These are phyloP conservation scores for Poeciliopsis presidionis DNA, from an alignment of 2,797 vertebrate species.

Conservation along the genomic window DNA sequence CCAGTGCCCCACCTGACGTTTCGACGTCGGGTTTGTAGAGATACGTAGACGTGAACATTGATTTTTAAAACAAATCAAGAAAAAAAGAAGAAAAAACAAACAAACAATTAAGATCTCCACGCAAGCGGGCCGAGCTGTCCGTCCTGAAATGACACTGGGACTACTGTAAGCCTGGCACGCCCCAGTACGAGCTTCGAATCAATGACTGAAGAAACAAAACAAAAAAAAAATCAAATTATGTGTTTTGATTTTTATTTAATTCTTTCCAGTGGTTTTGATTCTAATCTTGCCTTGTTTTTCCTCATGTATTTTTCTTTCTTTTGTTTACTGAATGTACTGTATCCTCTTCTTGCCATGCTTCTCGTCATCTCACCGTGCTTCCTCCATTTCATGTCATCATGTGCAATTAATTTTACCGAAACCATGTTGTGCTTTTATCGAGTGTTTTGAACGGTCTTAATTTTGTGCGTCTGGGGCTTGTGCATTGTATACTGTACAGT, in stretches of 20 bases:
- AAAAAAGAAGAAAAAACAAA: constrained; percentile 14
- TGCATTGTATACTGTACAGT: constrained; percentile 73
- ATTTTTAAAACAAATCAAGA: constrained; percentile 69
- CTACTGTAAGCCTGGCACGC: constrained; percentile 43
- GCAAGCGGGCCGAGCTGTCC: constrained; percentile 35
- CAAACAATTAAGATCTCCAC: constrained; percentile 60
- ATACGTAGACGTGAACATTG: constrained; percentile 67
- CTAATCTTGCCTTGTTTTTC: constrained; percentile 65
- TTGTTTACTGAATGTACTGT: constrained; percentile 77
- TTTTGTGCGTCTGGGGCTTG: constrained; percentile 65
- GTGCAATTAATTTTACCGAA: constrained; percentile 81
- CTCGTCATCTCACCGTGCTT: constrained; percentile 41
- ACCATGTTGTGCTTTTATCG: constrained; percentile 88
- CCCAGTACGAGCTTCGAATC: constrained; percentile 56
- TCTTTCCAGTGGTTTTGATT: constrained; percentile 69
- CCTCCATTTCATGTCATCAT: constrained; percentile 61
- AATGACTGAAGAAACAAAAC: constrained; percentile 34
- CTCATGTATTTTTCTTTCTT: constrained; percentile 25
- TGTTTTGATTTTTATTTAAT: constrained; percentile 74
- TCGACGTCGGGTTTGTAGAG: constrained; percentile 60
- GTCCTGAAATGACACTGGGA: constrained; percentile 31
- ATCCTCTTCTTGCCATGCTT: constrained; percentile 59
- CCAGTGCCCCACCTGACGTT: constrained; percentile 31
- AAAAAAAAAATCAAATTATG: constrained; percentile 57
- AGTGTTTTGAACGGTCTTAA: constrained; percentile 68